phyloP scores from a whole-genome alignment of 2,797 vertebrate species.

The Poeciliopsis infans region DNA sequence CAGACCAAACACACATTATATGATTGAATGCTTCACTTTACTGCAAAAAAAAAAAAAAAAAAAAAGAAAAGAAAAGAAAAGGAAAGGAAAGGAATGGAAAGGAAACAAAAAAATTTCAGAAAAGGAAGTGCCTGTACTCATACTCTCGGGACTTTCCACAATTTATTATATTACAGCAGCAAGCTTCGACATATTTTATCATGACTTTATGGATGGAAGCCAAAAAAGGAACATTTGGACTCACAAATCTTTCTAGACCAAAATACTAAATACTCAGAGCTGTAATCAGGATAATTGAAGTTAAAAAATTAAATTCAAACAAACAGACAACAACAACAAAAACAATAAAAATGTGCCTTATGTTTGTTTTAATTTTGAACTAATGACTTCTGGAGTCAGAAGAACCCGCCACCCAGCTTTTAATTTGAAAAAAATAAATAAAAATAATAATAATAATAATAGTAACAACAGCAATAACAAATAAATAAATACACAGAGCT shows the following conservation, averaged over 20 bases:
- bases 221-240: neutral
- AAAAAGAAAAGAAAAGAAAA: no score
- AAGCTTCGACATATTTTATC: neutral
- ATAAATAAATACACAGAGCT: neutral
- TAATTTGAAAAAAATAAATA: neutral
- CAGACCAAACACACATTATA: neutral
- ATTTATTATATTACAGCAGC: neutral
- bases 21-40: neutral
- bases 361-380: neutral
- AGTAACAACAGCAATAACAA: neutral
- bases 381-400: no score
- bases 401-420: neutral
- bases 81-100: no score
- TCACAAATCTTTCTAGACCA: neutral
- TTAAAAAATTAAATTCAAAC: neutral
- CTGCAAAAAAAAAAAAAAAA: neutral
- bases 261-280: neutral
- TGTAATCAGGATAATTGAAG: neutral
- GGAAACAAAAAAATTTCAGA: neutral
- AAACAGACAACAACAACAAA: neutral
- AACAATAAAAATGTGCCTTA: neutral
- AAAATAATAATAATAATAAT: no score
- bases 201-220: neutral
- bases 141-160: neutral
- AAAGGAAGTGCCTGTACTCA: neutral